Conservation (phyloP, 2,888 invertebrate species). For the Opisthograptis luteolata region DNA sequence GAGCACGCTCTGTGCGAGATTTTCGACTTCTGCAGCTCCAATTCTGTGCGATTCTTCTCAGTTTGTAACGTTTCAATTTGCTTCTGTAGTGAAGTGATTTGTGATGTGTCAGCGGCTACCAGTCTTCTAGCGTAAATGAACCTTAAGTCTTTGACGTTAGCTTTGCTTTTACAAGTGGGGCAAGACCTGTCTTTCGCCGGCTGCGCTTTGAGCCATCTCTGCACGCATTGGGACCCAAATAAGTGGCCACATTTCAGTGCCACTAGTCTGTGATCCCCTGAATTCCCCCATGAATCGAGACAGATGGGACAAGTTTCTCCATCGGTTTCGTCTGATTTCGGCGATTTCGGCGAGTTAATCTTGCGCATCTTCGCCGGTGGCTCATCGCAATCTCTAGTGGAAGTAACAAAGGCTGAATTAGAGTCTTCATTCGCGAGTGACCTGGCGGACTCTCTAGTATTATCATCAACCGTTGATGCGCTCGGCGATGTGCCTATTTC, state of each 20-base stretch:
- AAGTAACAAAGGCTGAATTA: neutral
- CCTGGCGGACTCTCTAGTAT: neutral
- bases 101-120: slow-evolving; percentile 90
- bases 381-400: slow-evolving; percentile 24
- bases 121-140: slow-evolving; percentile 91
- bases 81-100: slow-evolving; percentile 87
- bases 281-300: slow-evolving; percentile 93
- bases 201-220: slow-evolving; percentile 88
- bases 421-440: neutral
- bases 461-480: neutral
- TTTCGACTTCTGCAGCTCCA: slow-evolving; percentile 83
- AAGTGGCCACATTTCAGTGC: slow-evolving; percentile 96
- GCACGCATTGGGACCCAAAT: slow-evolving; percentile 93
- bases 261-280: slow-evolving; percentile 93
- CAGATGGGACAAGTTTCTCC: slow-evolving; percentile 94
- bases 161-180: slow-evolving; percentile 94
- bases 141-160: slow-evolving; percentile 88
- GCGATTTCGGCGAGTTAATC: slow-evolving; percentile 44
- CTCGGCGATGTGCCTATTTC: neutral
- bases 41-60: slow-evolving; percentile 83
- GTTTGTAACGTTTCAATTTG: slow-evolving; percentile 84
- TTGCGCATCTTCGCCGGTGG: slow-evolving; percentile 62
- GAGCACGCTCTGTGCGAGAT: slow-evolving; percentile 63
- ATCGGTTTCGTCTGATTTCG: slow-evolving; percentile 78
- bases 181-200: slow-evolving; percentile 86